Base-by-base conservation (phyloP, 2,888 invertebrate genomes). In the Macaria liturata region DNA sequence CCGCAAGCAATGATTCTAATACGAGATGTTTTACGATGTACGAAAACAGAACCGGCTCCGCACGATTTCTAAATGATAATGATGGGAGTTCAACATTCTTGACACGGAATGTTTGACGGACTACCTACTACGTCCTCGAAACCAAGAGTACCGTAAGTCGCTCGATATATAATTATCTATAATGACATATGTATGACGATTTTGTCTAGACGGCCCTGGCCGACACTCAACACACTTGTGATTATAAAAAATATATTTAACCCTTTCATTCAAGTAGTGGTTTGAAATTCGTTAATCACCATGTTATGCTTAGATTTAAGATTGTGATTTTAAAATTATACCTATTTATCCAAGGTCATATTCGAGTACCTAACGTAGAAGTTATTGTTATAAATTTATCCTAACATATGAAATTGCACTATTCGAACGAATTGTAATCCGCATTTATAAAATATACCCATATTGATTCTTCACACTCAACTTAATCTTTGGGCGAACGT, bases 291-390 rank as follows among this genome's bases (percentile, higher is more conserved):
- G 78, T 78, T 78, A 76, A 70, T 78, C 72, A 75, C 76, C 78
- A 80, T 78, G 70, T 78, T 82, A 84, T 76, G 60, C 76, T 70
- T 85, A 85, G 81, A 70, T 77, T 42, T 85, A 84, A 83, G 81
- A 78, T 81, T 76, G 76, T 81, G 81, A 80, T 84, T 83, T 79
- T 83, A 82, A 85, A 75, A 76, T 85, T 76, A 81, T 86, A 83
- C 80, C 80, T 85, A 79, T 80, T 75, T 83, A 75, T 69, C 79
- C 74, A 80, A 75, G 70, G 71, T 70, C 71, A 74, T 76, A 67
- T 65, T 77, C 72, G 72, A 76, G 72, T 76, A 76, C 75, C 75
- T 76, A 68, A 75, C 75, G 71, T 73, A 75, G 78, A 76, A 71
- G 54, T 42, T 42, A 42, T 39, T 46, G 58, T 62, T 64, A 64